These are phyloP conservation scores for Fragum fragum DNA, from an alignment of 2,888 invertebrate species.

Conservation along the genomic window DNA sequence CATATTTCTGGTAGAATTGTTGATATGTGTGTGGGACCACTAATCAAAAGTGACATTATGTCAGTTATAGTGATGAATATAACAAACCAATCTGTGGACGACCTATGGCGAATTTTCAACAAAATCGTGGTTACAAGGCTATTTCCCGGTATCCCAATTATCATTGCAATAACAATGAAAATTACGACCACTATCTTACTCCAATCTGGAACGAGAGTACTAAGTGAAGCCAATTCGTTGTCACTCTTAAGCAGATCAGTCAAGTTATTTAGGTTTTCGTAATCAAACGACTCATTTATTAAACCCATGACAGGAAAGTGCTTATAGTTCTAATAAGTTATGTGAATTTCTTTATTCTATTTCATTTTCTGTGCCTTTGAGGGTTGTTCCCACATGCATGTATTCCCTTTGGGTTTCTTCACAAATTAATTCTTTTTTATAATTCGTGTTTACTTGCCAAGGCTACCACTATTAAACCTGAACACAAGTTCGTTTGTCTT, in stretches of 20 bases:
- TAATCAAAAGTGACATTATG: not conserved
- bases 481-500: too few relatives aligned
- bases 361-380: too few relatives aligned
- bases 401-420: too few relatives aligned
- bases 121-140: not conserved
- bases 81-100: slow-evolving; percentile 23
- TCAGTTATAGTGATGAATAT: slow-evolving; percentile 1
- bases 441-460: too few relatives aligned
- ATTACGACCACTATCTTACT: not conserved
- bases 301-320: too few relatives aligned
- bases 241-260: not conserved
- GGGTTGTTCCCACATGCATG: too few relatives aligned
- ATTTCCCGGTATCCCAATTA: slow-evolving; percentile 14
- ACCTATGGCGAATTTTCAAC: not conserved
- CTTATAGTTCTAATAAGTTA: too few relatives aligned
- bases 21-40: not conserved
- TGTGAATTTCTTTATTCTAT: too few relatives aligned
- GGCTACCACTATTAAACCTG: too few relatives aligned
- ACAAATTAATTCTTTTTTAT: too few relatives aligned
- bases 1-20: not conserved
- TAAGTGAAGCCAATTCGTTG: not conserved
- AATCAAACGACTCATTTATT: not conserved
- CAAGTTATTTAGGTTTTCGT: not conserved
- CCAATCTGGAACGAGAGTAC: not conserved
- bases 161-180: not conserved